A percentile compares a stretch with the other conserved stretches of the same genome.
phyloP scores from a whole-genome alignment of 1,140 invertebrate genomes.

The Melitaea cinxia region DNA sequence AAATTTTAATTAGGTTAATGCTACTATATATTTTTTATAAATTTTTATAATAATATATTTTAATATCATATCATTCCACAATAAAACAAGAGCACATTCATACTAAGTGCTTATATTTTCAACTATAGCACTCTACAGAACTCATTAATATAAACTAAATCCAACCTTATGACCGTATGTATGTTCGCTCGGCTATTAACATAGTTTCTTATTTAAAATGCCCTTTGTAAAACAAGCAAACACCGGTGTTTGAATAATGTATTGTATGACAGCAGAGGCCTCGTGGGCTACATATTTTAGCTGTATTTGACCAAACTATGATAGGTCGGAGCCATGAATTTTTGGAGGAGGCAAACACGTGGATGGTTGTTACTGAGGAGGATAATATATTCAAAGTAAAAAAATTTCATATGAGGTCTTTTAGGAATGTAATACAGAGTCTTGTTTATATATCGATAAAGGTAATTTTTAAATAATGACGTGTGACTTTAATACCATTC shows the following conservation, averaged over 20 bases:
- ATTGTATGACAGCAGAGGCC: constrained; percentile 49
- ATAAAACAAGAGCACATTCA: too few relatives aligned
- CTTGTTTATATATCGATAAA: too few relatives aligned
- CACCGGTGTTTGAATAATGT: constrained; percentile 52
- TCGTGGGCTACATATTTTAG: constrained; percentile 66
- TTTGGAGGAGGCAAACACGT: constrained; percentile 21
- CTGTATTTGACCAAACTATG: constrained; percentile 61
- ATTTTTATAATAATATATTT: too few relatives aligned
- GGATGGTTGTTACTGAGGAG: too few relatives aligned
- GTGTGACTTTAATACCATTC: too few relatives aligned
- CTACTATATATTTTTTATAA: too few relatives aligned
- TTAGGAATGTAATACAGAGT: too few relatives aligned
- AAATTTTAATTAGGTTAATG: too few relatives aligned
- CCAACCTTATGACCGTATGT: constrained; percentile 18
- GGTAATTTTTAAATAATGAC: too few relatives aligned
- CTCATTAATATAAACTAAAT: constrained; percentile 17
- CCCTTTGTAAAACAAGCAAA: constrained; percentile 43
- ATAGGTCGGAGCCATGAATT: constrained; percentile 37
- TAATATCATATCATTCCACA: too few relatives aligned
- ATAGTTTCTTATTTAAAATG: constrained; percentile 50
- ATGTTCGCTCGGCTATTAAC: constrained; percentile 23
- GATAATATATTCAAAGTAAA: too few relatives aligned
- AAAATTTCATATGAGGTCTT: too few relatives aligned
- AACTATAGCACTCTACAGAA: neutral
- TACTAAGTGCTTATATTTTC: neutral